Percentiles rank a stretch among this genome's conserved stretches.
Evolutionary conservation across 2,888 invertebrate species (phyloP).

Genomic region (Agriopis aurantiaria): DNA sequence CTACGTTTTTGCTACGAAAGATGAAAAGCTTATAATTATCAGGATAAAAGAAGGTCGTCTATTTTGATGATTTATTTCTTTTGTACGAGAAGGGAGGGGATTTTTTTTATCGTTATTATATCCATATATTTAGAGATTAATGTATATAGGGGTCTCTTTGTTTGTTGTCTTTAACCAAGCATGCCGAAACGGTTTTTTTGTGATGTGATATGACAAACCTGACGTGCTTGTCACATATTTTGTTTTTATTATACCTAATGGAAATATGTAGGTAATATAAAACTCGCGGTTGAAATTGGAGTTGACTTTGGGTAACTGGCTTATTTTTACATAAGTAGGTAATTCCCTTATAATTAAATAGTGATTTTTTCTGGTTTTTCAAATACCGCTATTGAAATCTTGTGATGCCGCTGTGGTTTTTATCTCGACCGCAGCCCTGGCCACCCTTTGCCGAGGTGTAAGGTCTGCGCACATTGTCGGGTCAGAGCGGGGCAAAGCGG

Average conservation of each 20-base stretch:
- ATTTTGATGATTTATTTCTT: constrained; percentile 5
- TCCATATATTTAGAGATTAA: constrained; percentile 9
- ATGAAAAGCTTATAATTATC: background rate
- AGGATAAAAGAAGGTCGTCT: background rate
- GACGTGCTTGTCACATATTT: too few relatives aligned
- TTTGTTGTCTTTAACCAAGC: background rate
- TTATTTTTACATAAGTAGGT: too few relatives aligned
- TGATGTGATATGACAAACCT: too few relatives aligned
- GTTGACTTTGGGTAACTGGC: too few relatives aligned
- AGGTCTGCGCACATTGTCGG: too few relatives aligned
- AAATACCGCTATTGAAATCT: background rate
- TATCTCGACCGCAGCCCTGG: background rate
- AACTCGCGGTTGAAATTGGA: too few relatives aligned
- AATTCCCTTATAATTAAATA: background rate
- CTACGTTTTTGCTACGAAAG: constrained; percentile 3
- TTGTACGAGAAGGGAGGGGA: background rate
- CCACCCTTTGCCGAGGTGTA: constrained; percentile 16
- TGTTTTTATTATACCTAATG: too few relatives aligned
- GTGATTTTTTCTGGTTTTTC: background rate
- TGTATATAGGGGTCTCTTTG: background rate
- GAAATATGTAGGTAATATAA: too few relatives aligned
- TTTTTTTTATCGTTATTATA: constrained; percentile 3
- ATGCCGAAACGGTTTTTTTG: too few relatives aligned
- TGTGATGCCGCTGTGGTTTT: background rate
- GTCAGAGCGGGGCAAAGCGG: too few relatives aligned